Evolutionary conservation across 2,797 vertebrate genomes (phyloP), one percentile per base, ranked within the genome.

Genomic region (Champsocephalus esox): DNA sequence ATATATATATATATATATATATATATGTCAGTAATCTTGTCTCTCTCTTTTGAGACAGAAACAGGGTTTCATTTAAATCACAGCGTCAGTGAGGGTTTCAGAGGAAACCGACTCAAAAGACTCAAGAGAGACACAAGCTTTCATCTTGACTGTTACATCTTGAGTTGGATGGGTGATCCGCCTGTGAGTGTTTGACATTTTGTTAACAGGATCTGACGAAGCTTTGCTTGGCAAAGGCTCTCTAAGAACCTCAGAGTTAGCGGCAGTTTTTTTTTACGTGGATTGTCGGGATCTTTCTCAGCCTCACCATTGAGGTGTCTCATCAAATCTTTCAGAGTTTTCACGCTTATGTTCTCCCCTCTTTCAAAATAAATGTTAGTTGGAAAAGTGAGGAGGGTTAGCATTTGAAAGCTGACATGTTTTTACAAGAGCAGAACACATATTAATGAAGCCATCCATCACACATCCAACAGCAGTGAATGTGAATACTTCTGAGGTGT

Each of bases 141-240:
- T 89, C 77, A 88, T 92, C 82, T 83, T 14, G 10, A 21, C 71
- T 50, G 66, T 75, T 86, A 66, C 77, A 87, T 87, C 77, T 89
- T 1, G 24, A 80, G 70, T 74, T 70, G 79, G 83, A 81, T 54
- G 82, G 80, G 32, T 85, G 86, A 87, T 85, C 66, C 54, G 80
- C 68, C 66, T 84, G 45, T 54, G 70, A 88, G 78, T 87, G 75
- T 82, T 83, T 87, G 83, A 88, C 86, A 83, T 80, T 84, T 87
- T 83, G 81, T 87, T 74, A 85, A 78, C 75, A 80, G 72, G 87
- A 86, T 86, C 80, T 78, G 74, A 82, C 64, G 69, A 82, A 79
- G 73, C 65, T 66, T 75, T 60, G 55, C 80, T 79, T 77, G 72
- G 81, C 77, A 70, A 70, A 76, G 65, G 44, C 77, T 61, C 54